A percentile compares a stretch with the other conserved stretches of the same genome.
These are phyloP conservation scores for Salarias fasciatus DNA, from an alignment of 2,797 vertebrate genomes.

Conservation along the genomic window DNA sequence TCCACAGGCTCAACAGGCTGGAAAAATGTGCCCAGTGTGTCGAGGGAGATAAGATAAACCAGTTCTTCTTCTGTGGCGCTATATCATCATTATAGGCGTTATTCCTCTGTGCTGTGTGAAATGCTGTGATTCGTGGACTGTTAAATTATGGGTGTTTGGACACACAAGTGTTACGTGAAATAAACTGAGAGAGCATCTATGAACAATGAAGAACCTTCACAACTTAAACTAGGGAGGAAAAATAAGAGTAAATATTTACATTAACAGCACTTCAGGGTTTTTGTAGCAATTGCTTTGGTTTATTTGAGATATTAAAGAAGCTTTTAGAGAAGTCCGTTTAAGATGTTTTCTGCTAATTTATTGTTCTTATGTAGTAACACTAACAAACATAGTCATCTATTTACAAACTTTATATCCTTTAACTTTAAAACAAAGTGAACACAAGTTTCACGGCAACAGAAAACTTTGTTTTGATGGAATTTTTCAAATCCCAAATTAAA, in stretches of 20 bases:
- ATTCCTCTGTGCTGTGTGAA: not conserved
- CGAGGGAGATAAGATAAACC: constrained; percentile 58
- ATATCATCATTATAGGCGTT: constrained; percentile 48
- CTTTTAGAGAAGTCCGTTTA: not conserved
- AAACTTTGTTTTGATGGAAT: no score
- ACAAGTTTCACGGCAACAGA: no score
- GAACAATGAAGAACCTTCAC: no score
- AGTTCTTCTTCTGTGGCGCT: constrained; percentile 39
- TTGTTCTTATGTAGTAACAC: no score
- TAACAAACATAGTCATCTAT: not conserved
- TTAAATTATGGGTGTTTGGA: no score
- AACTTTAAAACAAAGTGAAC: no score
- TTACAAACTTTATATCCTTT: not conserved
- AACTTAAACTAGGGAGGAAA: no score
- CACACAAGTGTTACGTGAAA: not conserved
- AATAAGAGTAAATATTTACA: no score
- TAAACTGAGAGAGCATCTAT: not conserved
- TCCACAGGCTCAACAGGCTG: constrained; percentile 39
- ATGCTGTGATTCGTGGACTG: not conserved
- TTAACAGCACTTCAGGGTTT: not conserved
- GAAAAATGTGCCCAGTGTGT: constrained; percentile 61
- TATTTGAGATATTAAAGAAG: not conserved
- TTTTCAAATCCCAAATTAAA: no score
- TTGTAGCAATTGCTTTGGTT: not conserved
- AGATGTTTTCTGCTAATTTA: no score